phyloP scores from a whole-genome alignment of 2,888 invertebrate genomes.

The Drosophila prostipennis region DNA sequence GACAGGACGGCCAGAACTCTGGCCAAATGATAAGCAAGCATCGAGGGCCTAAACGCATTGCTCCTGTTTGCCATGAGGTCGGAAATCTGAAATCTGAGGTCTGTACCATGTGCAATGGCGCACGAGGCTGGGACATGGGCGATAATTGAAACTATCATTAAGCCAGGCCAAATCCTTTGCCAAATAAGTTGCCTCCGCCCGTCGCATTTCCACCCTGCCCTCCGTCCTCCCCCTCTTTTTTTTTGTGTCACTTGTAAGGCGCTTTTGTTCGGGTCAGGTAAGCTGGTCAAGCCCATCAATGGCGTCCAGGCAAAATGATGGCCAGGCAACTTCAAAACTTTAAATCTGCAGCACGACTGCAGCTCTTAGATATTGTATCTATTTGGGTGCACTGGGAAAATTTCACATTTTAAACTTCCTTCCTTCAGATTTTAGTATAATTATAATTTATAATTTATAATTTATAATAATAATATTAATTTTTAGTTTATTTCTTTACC shows the following conservation, averaged over 20 bases:
- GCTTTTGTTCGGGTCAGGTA: slow-evolving; percentile 46
- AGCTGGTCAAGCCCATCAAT: slow-evolving; percentile 44
- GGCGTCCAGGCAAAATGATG: slow-evolving; percentile 28
- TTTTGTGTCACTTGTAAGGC: slow-evolving; percentile 43
- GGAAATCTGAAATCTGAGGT: slow-evolving; percentile 42
- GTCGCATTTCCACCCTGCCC: neutral
- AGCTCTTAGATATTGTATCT: slow-evolving; percentile 21
- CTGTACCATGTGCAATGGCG: slow-evolving; percentile 47
- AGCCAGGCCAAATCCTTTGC: slow-evolving; percentile 61
- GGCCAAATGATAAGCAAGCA: slow-evolving; percentile 44
- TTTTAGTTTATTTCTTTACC: too few species aligned
- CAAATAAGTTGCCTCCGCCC: slow-evolving; percentile 44
- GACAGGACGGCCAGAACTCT: slow-evolving; percentile 12
- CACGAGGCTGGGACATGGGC: slow-evolving; percentile 49
- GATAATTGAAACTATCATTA: slow-evolving; percentile 78
- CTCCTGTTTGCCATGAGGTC: slow-evolving; percentile 31
- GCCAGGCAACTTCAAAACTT: slow-evolving; percentile 32
- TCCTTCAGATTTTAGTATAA: too few species aligned
- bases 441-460: too few species aligned
- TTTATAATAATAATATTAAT: too few species aligned
- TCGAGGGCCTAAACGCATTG: slow-evolving; percentile 36
- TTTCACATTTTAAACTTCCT: too few species aligned
- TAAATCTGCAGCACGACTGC: slow-evolving; percentile 25
- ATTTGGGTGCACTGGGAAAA: slow-evolving; percentile 1
- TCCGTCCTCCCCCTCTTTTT: neutral